phyloP scores from a whole-genome alignment of 2,797 vertebrate species.

The Xyrichtys novacula region DNA sequence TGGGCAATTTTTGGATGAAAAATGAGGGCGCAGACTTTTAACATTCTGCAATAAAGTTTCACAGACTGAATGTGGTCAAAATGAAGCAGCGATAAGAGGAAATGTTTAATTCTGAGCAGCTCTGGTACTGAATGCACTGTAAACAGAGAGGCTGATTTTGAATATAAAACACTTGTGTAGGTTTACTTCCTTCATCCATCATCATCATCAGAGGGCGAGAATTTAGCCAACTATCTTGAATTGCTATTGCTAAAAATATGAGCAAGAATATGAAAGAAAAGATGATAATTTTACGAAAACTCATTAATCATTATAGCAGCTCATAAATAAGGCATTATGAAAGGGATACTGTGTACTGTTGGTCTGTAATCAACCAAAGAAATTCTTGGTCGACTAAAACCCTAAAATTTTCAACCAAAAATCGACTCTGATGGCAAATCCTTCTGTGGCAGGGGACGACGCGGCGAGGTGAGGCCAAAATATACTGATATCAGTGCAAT shows the following conservation, averaged over 20 bases:
- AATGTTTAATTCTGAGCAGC: slow-evolving; percentile 6
- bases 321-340: not conserved
- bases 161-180: not conserved
- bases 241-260: not conserved
- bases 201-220: not conserved
- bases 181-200: not conserved
- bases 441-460: no score
- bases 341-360: no score
- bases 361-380: no score
- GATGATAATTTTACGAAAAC: no score
- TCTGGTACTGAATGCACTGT: not conserved
- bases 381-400: no score
- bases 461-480: no score
- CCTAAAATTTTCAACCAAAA: no score
- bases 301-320: not conserved
- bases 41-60: not conserved
- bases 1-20: not conserved
- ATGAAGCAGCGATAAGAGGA: not conserved
- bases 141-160: not conserved
- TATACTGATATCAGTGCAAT: no score
- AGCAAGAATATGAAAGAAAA: not conserved
- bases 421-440: no score
- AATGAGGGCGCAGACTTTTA: no score
- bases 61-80: not conserved
- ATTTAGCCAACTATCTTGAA: not conserved